phyloP scores from a whole-genome alignment of 2,888 invertebrate genomes.

The Nycteola revayana region DNA sequence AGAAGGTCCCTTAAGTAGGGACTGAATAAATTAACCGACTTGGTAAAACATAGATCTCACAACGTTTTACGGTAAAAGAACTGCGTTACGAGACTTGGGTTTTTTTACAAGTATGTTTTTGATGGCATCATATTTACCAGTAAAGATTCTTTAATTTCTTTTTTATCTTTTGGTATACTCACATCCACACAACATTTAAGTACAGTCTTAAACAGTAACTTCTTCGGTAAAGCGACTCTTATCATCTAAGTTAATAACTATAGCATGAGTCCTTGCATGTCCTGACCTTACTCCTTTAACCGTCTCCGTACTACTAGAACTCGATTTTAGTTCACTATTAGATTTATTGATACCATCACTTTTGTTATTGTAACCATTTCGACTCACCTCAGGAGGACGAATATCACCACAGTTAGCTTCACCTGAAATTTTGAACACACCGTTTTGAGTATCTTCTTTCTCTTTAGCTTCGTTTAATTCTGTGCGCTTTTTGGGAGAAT shows the following conservation, averaged over 20 bases:
- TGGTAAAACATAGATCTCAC: too few relatives aligned
- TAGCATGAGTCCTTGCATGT: conserved; percentile 88
- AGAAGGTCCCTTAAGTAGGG: too few relatives aligned
- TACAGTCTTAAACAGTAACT: conserved; percentile 86
- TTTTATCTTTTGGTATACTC: conserved; percentile 17
- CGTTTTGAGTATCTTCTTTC: conserved; percentile 63
- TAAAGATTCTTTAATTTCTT: too few relatives aligned
- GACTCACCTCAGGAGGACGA: conserved; percentile 63
- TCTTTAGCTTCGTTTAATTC: conserved; percentile 50
- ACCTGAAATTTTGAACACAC: conserved; percentile 74
- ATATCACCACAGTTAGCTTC: conserved; percentile 72
- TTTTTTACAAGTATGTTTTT: too few relatives aligned
- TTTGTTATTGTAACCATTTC: conserved; percentile 57
- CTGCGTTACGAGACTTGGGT: too few relatives aligned
- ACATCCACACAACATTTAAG: conserved; percentile 35
- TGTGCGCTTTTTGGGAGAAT: conserved; percentile 61
- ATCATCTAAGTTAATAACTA: conserved; percentile 90
- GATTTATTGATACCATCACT: conserved; percentile 46
- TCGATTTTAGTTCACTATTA: conserved; percentile 58
- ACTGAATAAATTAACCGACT: too few relatives aligned
- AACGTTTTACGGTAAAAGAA: too few relatives aligned
- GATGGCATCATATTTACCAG: too few relatives aligned
- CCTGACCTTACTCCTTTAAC: conserved; percentile 79
- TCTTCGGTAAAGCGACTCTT: conserved; percentile 91
- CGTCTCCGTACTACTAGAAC: conserved; percentile 63